Evolutionary conservation across 2,888 invertebrate genomes (phyloP), one percentile per base, ranked within the genome.

Genomic region (Caenorhabditis angaria): DNA sequence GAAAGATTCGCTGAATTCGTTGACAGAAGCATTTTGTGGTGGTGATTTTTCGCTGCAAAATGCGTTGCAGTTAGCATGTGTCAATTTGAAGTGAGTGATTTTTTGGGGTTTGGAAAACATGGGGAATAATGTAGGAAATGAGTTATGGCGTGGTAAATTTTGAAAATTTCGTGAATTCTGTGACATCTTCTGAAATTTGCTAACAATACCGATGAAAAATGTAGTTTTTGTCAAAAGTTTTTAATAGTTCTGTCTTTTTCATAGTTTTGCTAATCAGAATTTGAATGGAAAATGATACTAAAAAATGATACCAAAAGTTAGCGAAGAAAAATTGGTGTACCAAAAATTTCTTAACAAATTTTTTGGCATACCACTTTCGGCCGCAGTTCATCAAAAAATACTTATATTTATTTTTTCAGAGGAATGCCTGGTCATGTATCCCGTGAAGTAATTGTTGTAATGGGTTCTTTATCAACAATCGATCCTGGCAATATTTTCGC

Each of bases 21-120:
- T 90, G 35, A 90, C 90, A 62, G 92, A 92, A 81, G 90, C 92
- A 24, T 87, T 90, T 14, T 91, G 96, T 76, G 91, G 91, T 53
- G 97, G 97, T 0, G 97, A 99, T 89, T 96, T 97, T 0, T 97
- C 97, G 0, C 89, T 99, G 61, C 97, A 99, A 89, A 99, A 99
- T 88, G 93, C 95, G 0, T 89, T 99, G 61, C 95, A 97, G 87
- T 89, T 95, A 81, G 95, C 96, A 0, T 89, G 93, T 14, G 91
- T 93, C 82, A 92, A 93, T 0, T 90, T 99, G 14, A 92, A 92
- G 89, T 90, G 80, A 77, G 81, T 67, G 29, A n/a, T 29, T 48
- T 47, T 4, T 24, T 55, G 32, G 18, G 29, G 29, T 57, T 27
- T 32, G 32, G 8, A 29, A 18, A 35, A 32, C 58, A 4, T 10